Evolutionary conservation across 2,113 vertebrate species (phyloP), one percentile per base, ranked within the genome.

Genomic region (Colistium nudipinnis): DNA sequence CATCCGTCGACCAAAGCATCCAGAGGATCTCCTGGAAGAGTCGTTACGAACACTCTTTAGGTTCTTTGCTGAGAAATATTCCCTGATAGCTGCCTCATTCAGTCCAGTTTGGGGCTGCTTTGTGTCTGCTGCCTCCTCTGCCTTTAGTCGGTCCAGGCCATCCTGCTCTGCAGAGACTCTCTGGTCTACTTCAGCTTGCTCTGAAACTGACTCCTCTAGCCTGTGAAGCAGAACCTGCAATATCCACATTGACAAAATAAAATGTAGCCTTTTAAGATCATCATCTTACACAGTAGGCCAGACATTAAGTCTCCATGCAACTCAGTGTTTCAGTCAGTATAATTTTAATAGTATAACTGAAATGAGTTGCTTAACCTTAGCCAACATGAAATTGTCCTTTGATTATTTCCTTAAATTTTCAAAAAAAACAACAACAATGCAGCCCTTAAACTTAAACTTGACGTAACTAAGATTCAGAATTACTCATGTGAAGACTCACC

Each of bases 1-100:
- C 63, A 98, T 89, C 60, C 88, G 93, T 11, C 89, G 85, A 6
- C 96, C 94, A 0, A 99, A 99, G 54, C 98, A 99, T 43, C 93
- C 70, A 0, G 95, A 96, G 6, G 83, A 80, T 4, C 57, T 92
- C 83, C 81, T 89, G 86, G 78, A 81, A 9, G 74, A 80, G 89
- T 92, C 87, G 0, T 87, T 91, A 27, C 87, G 80, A 74, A 94
- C 65, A 3, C 75, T 86, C 83, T 91, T 95, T 68, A 94, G 38
- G 36, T 91, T 65, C 41, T 74, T 90, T 60, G 91, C 88, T 5
- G 90, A 90, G n/a, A 90, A 66, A 47, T 87, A 70, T 27, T 66
- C 75, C 62, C 24, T 75, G 25, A 81, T 76, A 10, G 65, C 70
- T 0, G 20, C 90, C 80, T 69, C 81, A 9, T 80, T 84, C 72